phyloP scores from a whole-genome alignment of 2,797 vertebrate genomes.

The Cyclura pinguis region DNA sequence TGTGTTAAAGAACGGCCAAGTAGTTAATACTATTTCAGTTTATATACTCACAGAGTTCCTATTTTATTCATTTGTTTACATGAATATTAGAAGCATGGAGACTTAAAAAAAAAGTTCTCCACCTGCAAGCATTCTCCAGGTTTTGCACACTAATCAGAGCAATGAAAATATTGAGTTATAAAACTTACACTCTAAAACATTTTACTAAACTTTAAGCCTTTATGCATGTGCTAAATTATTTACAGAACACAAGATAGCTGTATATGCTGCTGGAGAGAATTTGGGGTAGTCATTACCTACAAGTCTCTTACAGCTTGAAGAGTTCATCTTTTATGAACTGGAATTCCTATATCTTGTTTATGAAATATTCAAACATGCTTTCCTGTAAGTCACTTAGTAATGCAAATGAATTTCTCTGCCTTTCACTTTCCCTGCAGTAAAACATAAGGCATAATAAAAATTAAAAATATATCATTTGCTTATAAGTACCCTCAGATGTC shows the following conservation, averaged over 20 bases:
- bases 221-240: slow-evolving; percentile 24
- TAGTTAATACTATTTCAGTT: background rate
- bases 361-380: slow-evolving; percentile 41
- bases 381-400: slow-evolving; percentile 12
- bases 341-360: slow-evolving; percentile 33
- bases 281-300: slow-evolving; percentile 25
- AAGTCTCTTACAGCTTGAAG: slow-evolving; percentile 17
- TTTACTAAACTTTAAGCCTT: slow-evolving; percentile 24
- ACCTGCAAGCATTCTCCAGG: background rate
- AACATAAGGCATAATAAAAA: slow-evolving; percentile 49
- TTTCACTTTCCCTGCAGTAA: slow-evolving; percentile 42
- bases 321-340: slow-evolving; percentile 44
- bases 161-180: slow-evolving; percentile 4
- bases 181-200: background rate
- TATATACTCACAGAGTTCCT: background rate
- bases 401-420: slow-evolving; percentile 14
- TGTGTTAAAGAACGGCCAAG: background rate
- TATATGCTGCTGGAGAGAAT: background rate
- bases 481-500: slow-evolving; percentile 22
- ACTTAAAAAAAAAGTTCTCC: background rate
- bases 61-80: slow-evolving; percentile 33
- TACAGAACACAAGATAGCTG: slow-evolving; percentile 3
- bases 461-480: slow-evolving; percentile 41
- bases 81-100: slow-evolving; percentile 16
- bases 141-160: slow-evolving; percentile 19